Conservation (phyloP, 2,888 invertebrate species). For the Fragum sueziense region DNA sequence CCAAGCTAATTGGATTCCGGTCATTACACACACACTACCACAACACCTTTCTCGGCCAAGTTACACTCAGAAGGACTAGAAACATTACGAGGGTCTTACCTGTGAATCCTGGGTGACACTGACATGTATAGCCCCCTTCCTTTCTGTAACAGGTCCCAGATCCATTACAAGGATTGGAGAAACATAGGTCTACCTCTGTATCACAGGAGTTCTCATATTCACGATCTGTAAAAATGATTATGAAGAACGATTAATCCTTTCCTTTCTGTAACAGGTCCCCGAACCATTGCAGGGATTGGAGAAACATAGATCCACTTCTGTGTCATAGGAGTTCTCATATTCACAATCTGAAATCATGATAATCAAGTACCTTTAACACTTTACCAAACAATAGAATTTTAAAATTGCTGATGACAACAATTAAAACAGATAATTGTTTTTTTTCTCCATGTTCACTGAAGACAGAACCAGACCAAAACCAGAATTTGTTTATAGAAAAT, state of each 20-base stretch:
- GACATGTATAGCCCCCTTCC: constrained; percentile 96
- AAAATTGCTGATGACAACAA: too few relatives aligned
- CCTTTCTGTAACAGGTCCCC: constrained; percentile 92
- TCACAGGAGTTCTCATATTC: constrained; percentile 91
- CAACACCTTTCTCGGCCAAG: too few relatives aligned
- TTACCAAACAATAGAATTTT: too few relatives aligned
- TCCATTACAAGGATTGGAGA: constrained; percentile 95
- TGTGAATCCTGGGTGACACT: constrained; percentile 90
- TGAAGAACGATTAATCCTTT: constrained; percentile 87
- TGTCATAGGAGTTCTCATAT: constrained; percentile 92
- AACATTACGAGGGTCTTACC: too few relatives aligned
- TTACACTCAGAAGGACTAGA: too few relatives aligned
- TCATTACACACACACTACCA: too few relatives aligned
- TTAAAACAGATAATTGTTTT: too few relatives aligned
- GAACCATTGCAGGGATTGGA: constrained; percentile 96
- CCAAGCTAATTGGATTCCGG: too few relatives aligned
- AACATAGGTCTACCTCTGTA: constrained; percentile 97
- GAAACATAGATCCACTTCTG: constrained; percentile 97
- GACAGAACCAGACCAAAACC: too few relatives aligned
- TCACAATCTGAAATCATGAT: constrained; percentile 85
- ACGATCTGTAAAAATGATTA: constrained; percentile 85
- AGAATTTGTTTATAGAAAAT: too few relatives aligned
- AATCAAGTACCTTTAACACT: too few relatives aligned
- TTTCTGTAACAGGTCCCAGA: constrained; percentile 92
- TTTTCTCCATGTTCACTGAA: too few relatives aligned